These are phyloP conservation scores for Melangyna quadrimaculata DNA, from an alignment of 2,888 invertebrate species.

Conservation along the genomic window DNA sequence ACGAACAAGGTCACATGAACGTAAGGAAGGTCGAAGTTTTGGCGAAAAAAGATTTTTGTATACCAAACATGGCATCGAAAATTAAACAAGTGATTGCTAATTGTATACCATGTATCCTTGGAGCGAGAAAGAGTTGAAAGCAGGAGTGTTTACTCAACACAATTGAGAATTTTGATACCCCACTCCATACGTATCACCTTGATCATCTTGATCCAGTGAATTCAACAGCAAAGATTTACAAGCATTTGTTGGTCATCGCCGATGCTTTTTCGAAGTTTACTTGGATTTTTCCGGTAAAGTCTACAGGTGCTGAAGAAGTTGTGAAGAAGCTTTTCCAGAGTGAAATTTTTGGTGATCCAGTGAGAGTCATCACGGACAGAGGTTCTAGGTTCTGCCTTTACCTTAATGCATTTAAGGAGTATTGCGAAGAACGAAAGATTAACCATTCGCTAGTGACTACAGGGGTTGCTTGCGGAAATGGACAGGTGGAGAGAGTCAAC, in stretches of 20 bases:
- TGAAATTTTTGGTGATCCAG: too few relatives aligned
- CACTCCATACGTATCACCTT: slow-evolving; percentile 74
- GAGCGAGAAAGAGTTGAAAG: too few relatives aligned
- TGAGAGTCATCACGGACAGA: too few relatives aligned
- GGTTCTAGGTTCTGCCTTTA: too few relatives aligned
- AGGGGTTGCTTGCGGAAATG: slow-evolving; percentile 15
- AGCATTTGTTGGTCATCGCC: too few relatives aligned
- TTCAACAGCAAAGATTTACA: slow-evolving; percentile 58
- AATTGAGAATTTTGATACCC: slow-evolving; percentile 74
- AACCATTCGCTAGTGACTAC: background rate
- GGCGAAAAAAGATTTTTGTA: background rate
- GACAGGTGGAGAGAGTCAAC: background rate
- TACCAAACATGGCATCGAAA: slow-evolving; percentile 9
- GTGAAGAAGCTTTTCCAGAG: too few relatives aligned
- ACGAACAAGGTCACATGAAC: background rate
- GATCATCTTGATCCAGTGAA: slow-evolving; percentile 77
- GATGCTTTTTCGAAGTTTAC: too few relatives aligned
- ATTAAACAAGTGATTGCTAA: slow-evolving; percentile 4
- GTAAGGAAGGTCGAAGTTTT: slow-evolving; percentile 4
- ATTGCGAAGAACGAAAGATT: background rate
- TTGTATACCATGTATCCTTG: slow-evolving; percentile 14
- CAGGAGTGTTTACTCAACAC: too few relatives aligned
- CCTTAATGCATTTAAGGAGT: too few relatives aligned
- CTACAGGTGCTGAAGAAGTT: too few relatives aligned
- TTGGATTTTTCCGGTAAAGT: too few relatives aligned